These are phyloP conservation scores for Volucella bombylans DNA, from an alignment of 2,888 invertebrate species.

Conservation along the genomic window DNA sequence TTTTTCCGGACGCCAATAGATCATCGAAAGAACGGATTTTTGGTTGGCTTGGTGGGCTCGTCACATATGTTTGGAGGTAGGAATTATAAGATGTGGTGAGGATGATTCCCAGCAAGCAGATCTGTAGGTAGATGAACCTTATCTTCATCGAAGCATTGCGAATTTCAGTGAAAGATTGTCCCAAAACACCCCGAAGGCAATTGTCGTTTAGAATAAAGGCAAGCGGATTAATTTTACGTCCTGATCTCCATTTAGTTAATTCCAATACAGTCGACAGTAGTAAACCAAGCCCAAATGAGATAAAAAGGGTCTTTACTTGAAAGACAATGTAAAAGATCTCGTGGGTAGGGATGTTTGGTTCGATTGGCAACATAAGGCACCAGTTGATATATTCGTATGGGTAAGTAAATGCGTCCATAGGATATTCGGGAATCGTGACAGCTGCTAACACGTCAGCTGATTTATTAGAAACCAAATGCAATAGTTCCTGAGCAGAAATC, in stretches of 20 bases:
- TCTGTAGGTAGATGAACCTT: conserved; percentile 77
- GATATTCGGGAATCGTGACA: conserved; percentile 74
- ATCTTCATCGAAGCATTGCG: conserved; percentile 75
- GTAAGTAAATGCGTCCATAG: conserved; percentile 75
- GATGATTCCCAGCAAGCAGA: conserved; percentile 78
- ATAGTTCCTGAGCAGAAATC: conserved; percentile 73
- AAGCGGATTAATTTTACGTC: conserved; percentile 72
- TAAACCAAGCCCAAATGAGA: conserved; percentile 74
- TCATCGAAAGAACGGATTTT: conserved; percentile 77
- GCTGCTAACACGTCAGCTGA: conserved; percentile 77
- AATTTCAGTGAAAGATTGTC: conserved; percentile 78
- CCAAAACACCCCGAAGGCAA: conserved; percentile 78
- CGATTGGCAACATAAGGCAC: conserved; percentile 79
- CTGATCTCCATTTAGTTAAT: conserved; percentile 73
- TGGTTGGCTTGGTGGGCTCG: conserved; percentile 77
- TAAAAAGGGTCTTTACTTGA: conserved; percentile 75
- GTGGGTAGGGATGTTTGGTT: conserved; percentile 77
- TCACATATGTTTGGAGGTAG: conserved; percentile 79
- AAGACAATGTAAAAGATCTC: conserved; percentile 78
- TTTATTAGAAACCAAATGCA: conserved; percentile 76
- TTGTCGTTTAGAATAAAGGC: conserved; percentile 78
- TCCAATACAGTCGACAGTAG: conserved; percentile 76
- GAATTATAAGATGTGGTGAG: conserved; percentile 79
- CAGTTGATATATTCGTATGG: conserved; percentile 77
- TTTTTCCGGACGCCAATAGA: conserved; percentile 75